Evolutionary conservation across 1,140 invertebrate genomes (phyloP).

Genomic region (Andricus grossulariae): DNA sequence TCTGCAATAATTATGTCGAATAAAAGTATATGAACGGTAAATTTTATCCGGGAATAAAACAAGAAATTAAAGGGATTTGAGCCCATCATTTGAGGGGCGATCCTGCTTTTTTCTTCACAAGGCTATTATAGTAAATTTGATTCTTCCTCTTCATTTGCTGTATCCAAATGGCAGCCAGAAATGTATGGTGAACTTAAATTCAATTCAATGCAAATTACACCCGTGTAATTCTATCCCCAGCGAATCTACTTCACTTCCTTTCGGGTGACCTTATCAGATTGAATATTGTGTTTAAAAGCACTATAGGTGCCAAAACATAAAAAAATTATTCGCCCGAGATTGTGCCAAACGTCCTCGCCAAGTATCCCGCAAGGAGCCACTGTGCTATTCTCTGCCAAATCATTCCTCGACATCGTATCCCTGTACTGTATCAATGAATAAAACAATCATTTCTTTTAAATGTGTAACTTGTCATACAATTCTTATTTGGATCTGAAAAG

Average conservation of each 20-base stretch:
- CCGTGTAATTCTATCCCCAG: not conserved
- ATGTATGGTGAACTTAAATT: not conserved
- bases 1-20: no score
- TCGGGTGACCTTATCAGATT: conserved; percentile 10
- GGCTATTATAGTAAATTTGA: not conserved
- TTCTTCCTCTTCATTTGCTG: conserved; percentile 2
- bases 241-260: not conserved
- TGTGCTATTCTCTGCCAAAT: conserved; percentile 32
- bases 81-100: no score
- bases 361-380: conserved; percentile 16
- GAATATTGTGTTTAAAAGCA: conserved; percentile 37
- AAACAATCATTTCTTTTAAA: not conserved
- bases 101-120: no score
- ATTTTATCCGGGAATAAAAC: no score
- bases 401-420: not conserved
- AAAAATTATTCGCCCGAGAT: conserved; percentile 38
- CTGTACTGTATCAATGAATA: not conserved
- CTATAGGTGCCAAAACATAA: conserved; percentile 36
- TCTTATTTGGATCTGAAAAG: not conserved
- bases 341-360: conserved; percentile 42
- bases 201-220: not conserved
- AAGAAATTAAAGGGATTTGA: no score
- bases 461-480: not conserved
- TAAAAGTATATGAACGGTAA: no score
- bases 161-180: not conserved